Conservation (phyloP, 2,113 vertebrate genomes). For the Mixornis gularis region DNA sequence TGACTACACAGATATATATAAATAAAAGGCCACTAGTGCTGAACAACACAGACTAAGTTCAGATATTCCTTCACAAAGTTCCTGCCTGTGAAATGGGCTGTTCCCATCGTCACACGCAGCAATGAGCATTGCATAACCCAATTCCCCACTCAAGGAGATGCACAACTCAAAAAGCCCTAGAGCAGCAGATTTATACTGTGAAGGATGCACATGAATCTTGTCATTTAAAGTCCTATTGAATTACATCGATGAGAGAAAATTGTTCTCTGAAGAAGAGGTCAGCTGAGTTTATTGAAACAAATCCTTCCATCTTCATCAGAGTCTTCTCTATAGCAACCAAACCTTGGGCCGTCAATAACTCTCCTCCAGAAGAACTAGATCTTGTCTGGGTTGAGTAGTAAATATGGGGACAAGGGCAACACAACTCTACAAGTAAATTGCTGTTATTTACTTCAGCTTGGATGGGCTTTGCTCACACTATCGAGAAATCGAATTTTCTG, state of each 20-base stretch:
- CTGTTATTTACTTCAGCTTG: neutral
- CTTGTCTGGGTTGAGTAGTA: neutral
- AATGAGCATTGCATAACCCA: conserved; percentile 15
- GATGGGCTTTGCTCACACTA: neutral
- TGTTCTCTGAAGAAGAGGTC: conserved; percentile 45
- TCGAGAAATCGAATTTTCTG: neutral
- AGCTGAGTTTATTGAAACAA: conserved; percentile 34
- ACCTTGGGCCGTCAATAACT: neutral
- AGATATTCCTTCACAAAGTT: neutral
- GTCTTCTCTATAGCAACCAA: conserved; percentile 18
- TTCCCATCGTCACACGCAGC: neutral
- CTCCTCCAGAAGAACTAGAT: neutral
- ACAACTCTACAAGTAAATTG: conserved; percentile 19
- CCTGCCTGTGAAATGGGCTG: neutral
- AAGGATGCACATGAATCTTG: conserved; percentile 38
- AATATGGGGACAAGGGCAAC: neutral
- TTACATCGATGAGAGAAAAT: conserved; percentile 26
- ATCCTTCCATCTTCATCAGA: conserved; percentile 48
- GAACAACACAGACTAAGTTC: neutral
- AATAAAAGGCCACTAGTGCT: neutral
- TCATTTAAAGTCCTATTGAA: conserved; percentile 26
- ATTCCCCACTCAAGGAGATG: conserved; percentile 47
- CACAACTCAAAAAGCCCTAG: neutral
- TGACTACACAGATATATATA: neutral
- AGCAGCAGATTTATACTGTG: neutral